Evolutionary conservation across 2,888 invertebrate species (phyloP).

Genomic region (Synanthedon myopaeformis): DNA sequence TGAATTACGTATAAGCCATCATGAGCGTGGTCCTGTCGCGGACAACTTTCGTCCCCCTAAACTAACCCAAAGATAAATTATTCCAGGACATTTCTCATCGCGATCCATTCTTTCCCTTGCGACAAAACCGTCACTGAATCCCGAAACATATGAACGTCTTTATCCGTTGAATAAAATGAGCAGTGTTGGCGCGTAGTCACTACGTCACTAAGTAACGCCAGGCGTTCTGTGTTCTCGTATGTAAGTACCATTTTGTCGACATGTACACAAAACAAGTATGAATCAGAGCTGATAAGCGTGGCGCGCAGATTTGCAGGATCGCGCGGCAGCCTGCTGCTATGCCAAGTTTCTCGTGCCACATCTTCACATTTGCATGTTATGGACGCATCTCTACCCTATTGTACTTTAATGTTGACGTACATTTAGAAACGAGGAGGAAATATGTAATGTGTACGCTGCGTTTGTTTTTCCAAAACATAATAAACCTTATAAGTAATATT

Average conservation of each 20-base stretch:
- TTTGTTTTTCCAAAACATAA: neutral
- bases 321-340: conserved; percentile 33
- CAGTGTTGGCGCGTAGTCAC: conserved; percentile 31
- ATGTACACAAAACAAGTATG: conserved; percentile 37
- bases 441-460: neutral
- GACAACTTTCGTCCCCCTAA: conserved; percentile 46
- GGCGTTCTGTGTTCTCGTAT: conserved; percentile 23
- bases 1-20: conserved; percentile 55
- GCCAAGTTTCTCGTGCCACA: conserved; percentile 57
- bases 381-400: conserved; percentile 30
- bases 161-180: conserved; percentile 55
- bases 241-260: conserved; percentile 19
- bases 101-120: conserved; percentile 47
- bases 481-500: no score
- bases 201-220: conserved; percentile 31
- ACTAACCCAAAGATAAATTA: conserved; percentile 61
- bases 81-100: conserved; percentile 60
- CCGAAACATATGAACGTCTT: conserved; percentile 49
- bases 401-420: conserved; percentile 17
- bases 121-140: conserved; percentile 53
- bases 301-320: conserved; percentile 58
- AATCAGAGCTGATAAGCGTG: conserved; percentile 62
- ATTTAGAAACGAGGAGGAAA: neutral
- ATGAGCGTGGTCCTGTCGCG: conserved; percentile 36
- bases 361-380: conserved; percentile 57